A percentile compares a stretch with the other conserved stretches of the same genome.
Evolutionary conservation across 2,113 vertebrate genomes (phyloP).

Genomic region (Rhizomys pruinosus): DNA sequence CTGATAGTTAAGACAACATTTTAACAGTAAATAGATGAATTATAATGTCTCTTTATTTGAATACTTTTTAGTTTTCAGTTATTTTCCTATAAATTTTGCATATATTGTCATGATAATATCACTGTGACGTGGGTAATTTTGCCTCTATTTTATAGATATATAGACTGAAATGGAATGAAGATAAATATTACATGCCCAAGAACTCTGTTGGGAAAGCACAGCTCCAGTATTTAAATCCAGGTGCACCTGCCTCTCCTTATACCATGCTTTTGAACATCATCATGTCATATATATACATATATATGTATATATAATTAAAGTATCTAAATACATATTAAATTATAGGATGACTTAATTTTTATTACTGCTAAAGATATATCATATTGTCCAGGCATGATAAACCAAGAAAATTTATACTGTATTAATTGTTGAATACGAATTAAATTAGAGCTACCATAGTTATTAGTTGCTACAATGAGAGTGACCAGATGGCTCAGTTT

Average conservation of each 20-base stretch:
- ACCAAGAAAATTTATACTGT: conserved; percentile 12
- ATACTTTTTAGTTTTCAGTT: background rate
- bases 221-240: background rate
- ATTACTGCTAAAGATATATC: conserved; percentile 32
- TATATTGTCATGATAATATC: background rate
- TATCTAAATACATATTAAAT: background rate
- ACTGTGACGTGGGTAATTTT: background rate
- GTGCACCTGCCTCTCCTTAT: background rate
- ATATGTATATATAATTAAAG: background rate
- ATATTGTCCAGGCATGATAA: conserved; percentile 1
- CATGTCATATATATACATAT: no score
- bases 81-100: background rate
- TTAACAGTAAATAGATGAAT: background rate
- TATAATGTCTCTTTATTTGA: background rate
- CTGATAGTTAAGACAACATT: background rate
- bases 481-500: conserved; percentile 1
- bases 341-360: conserved; percentile 23
- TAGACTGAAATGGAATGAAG: background rate
- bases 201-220: background rate
- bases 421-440: conserved; percentile 51
- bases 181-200: background rate
- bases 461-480: conserved; percentile 31
- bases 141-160: background rate
- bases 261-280: background rate
- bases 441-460: background rate